Evolutionary conservation across 2,113 vertebrate species (phyloP), one percentile per base, ranked within the genome.

Genomic region (Amphilophus citrinellus): DNA sequence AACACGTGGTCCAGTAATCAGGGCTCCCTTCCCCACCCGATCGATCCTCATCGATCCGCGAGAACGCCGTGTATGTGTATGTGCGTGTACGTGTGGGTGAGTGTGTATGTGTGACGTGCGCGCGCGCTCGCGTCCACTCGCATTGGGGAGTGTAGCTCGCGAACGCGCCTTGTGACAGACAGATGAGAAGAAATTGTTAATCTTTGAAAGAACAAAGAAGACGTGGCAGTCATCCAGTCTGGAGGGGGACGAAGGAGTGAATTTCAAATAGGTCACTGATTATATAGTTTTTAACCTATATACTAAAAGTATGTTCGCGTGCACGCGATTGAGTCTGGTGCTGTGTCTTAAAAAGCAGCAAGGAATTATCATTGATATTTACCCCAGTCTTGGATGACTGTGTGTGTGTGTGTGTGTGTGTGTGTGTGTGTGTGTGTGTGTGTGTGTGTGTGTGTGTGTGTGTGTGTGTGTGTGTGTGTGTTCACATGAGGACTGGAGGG

Each of bases 1-100:
- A 94, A 94, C 96, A 96, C 96, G 95, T 96, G 96, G 95, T 96
- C 93, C 95, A 96, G 96, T 96, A 96, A 96, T 96, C 96, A 96
- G 95, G 96, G 95, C 95, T 96, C 95, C 96, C 96, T 95, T 96
- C 96, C 96, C 95, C 93, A 94, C 90, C 94, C 93, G 88, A 96
- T 96, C 94, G 95, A 96, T 96, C 94, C 84, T 75, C 90, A 96
- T 96, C 90, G 96, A 96, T 96, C 94, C 83, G 90, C 73, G 61
- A 93, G 93, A 92, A 92, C 91, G 91, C 89, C 90, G 94, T 90
- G 87, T 83, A 86, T 82, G 86, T 86, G 87, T 77, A 73, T 79
- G 89, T 44, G 88, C 44, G 76, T 30, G 88, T 61, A 83, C 79
- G 79, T 32, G 85, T 61, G 87, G 27, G 79, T 37, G 75, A 58